Evolutionary conservation across 2,888 invertebrate genomes (phyloP), one percentile per base, ranked within the genome.

Genomic region (Sinelater perroti): DNA sequence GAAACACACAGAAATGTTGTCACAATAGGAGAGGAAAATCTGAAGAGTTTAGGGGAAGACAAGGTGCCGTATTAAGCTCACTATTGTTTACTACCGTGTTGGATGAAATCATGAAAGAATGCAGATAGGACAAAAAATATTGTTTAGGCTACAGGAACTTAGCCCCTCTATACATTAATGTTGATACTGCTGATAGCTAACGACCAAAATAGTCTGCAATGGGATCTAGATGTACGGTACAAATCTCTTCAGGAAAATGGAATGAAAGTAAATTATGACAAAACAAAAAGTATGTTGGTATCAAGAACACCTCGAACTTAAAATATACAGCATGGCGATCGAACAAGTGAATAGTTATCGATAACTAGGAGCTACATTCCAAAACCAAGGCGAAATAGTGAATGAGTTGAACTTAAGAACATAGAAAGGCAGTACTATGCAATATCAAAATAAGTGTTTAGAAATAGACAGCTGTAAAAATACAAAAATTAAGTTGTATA

Each of bases 21-120:
- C n/a, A n/a, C n/a, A 24, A 24, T 24, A 24, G 24, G 7, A 30
- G 30, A n/a, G 11, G 5, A 30, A 30, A 6, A 30, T 30, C n/a
- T 30, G 4, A 30, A 30, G 30, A 30, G 30, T 30, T 30, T 30
- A 30, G 30, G 8, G 30, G 8, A 30, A 30, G n/a, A 30, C 30
- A 30, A 3, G 30, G 30, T 3, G 30, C 30, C n/a, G 8, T 30
- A 30, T 11, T 30, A 11, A 30, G 30, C 8, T 11, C 30, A 6
- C 11, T 30, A 30, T 3, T 30, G 11, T 30, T 30, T 30, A 30
- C n/a, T 10, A 30, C 8, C 3, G 30, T 30, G 4, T 10, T 30
- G 30, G 30, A 30, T 30, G 8, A 3, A 11, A 30, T 30, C 11
- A 30, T 30, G 11, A n/a, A 30, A 30, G 8, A 24, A 24, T 24